Conservation (phyloP, 2,797 vertebrate species). For the Notamacropus eugenii region DNA sequence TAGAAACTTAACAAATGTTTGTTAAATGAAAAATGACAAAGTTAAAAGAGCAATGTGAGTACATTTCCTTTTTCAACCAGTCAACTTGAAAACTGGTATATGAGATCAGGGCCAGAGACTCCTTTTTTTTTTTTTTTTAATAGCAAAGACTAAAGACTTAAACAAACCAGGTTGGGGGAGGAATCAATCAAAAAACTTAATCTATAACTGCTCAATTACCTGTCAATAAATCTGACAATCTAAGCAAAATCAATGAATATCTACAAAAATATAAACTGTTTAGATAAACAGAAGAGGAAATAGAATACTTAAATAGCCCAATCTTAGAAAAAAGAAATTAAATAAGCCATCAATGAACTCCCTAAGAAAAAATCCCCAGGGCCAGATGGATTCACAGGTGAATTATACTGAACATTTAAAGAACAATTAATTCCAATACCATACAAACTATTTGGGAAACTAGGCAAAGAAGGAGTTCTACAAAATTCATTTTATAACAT, state of each 20-base stretch:
- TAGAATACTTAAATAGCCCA: no score
- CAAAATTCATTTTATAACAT: no score
- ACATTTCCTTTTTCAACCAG: background rate
- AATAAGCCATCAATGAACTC: no score
- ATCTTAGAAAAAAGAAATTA: no score
- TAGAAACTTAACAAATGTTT: background rate
- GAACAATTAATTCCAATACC: no score
- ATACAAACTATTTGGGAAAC: no score
- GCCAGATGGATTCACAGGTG: no score
- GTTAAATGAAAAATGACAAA: background rate
- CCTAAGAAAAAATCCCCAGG: no score
- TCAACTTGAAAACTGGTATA: background rate
- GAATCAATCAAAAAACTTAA: background rate
- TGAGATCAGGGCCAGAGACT: background rate
- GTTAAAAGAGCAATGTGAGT: background rate
- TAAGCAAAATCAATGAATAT: background rate
- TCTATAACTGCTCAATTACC: background rate
- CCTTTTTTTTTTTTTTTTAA: background rate
- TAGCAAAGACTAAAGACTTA: background rate
- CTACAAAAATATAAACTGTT: background rate
- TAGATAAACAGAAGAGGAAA: no score
- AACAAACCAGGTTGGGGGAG: background rate
- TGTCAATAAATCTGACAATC: background rate
- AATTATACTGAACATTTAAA: no score
- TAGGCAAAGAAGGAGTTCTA: no score